Evolutionary conservation across 2,888 invertebrate species (phyloP).

Genomic region (Didymodactylos carnosus): DNA sequence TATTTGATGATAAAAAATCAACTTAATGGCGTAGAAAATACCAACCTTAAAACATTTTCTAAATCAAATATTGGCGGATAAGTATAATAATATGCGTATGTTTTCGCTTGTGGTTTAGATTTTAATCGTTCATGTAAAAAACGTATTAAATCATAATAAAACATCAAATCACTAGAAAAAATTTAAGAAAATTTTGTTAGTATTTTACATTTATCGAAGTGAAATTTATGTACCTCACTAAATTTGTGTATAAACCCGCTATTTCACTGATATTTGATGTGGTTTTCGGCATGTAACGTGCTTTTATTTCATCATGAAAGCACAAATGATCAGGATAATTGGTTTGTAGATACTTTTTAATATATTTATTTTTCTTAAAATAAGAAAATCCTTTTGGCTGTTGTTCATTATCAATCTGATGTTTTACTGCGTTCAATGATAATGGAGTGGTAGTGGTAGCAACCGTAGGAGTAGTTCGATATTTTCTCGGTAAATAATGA

Average conservation of each 20-base stretch:
- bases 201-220: rapidly evolving
- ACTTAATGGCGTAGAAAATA: too few species aligned
- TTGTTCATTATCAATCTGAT: not conserved
- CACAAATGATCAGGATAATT: not conserved
- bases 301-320: not conserved
- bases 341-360: not conserved
- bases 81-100: not conserved
- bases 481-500: not conserved
- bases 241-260: not conserved
- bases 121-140: not conserved
- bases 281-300: not conserved
- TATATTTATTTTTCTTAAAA: not conserved
- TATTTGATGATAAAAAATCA: too few species aligned
- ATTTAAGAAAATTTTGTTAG: not conserved
- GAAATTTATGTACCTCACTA: not conserved
- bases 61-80: not conserved
- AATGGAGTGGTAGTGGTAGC: not conserved
- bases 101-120: not conserved
- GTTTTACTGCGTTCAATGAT: not conserved
- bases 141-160: not conserved
- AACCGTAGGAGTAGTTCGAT: not conserved
- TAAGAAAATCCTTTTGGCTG: not conserved
- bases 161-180: not conserved
- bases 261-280: not conserved
- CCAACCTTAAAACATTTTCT: not conserved